Evolutionary conservation across 1,140 invertebrate species (phyloP).

Genomic region (Globodera rostochiensis): DNA sequence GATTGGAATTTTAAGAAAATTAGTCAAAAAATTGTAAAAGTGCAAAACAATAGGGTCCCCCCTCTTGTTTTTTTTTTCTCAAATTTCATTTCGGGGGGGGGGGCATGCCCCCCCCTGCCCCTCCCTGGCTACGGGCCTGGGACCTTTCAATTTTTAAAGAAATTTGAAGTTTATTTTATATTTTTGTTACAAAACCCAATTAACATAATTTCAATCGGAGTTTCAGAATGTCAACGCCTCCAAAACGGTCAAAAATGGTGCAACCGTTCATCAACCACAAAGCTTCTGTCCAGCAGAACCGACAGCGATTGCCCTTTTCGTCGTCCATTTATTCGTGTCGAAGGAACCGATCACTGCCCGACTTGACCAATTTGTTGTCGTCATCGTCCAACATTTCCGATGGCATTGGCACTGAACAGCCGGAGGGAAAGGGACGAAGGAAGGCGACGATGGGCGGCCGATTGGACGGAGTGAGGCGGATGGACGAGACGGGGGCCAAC

Average conservation of each 20-base stretch:
- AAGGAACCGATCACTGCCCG: slow-evolving; percentile 51
- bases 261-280: slow-evolving; percentile 26
- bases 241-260: slow-evolving; percentile 14
- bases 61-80: too few relatives aligned
- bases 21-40: too few relatives aligned
- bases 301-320: slow-evolving; percentile 53
- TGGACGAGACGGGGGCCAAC: neutral
- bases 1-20: too few relatives aligned
- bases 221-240: neutral
- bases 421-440: neutral
- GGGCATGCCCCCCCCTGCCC: too few relatives aligned
- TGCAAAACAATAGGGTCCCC: too few relatives aligned
- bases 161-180: too few relatives aligned
- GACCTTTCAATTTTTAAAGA: too few relatives aligned
- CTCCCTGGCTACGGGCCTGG: too few relatives aligned
- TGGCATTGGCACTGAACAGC: neutral
- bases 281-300: slow-evolving; percentile 13
- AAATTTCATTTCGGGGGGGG: too few relatives aligned
- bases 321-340: slow-evolving; percentile 57
- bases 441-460: neutral
- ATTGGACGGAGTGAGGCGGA: neutral
- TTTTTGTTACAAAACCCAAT: too few relatives aligned
- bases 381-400: neutral
- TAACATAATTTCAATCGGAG: neutral
- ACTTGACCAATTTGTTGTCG: slow-evolving; percentile 41